These are phyloP conservation scores for Baryphthengus martii DNA, from an alignment of 2,113 vertebrate species.

Conservation along the genomic window DNA sequence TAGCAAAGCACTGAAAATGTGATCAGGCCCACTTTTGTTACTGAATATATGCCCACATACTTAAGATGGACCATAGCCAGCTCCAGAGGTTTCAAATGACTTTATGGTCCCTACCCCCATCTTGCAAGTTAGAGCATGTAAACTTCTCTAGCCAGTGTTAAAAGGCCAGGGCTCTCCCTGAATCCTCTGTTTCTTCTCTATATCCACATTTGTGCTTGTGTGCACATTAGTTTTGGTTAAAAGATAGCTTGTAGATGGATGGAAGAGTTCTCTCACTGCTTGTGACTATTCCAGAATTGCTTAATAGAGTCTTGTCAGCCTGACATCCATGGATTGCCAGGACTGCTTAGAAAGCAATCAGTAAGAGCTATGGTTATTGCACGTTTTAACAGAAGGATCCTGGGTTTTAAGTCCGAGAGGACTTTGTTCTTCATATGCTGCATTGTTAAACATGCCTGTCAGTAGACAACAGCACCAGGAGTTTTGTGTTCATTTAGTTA, in stretches of 20 bases:
- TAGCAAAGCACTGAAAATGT: background rate
- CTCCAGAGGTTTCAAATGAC: background rate
- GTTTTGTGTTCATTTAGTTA: background rate
- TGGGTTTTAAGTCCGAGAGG: background rate
- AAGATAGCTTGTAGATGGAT: background rate
- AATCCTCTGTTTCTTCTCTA: background rate
- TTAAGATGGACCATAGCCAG: background rate
- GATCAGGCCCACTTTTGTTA: background rate
- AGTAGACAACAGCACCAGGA: background rate
- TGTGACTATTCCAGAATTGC: background rate
- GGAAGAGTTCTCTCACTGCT: background rate
- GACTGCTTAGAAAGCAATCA: background rate
- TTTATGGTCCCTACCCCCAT: background rate
- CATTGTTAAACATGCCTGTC: background rate
- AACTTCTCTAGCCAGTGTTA: background rate
- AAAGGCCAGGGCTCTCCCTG: background rate
- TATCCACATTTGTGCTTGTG: background rate
- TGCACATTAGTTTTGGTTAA: background rate
- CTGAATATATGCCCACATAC: background rate
- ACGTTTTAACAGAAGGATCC: background rate
- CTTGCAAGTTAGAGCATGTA: background rate
- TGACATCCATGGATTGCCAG: background rate
- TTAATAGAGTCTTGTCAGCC: background rate
- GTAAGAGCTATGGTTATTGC: background rate
- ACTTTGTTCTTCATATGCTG: background rate